These are phyloP conservation scores for Vireo altiloquus DNA, from an alignment of 2,113 vertebrate species.

Conservation along the genomic window DNA sequence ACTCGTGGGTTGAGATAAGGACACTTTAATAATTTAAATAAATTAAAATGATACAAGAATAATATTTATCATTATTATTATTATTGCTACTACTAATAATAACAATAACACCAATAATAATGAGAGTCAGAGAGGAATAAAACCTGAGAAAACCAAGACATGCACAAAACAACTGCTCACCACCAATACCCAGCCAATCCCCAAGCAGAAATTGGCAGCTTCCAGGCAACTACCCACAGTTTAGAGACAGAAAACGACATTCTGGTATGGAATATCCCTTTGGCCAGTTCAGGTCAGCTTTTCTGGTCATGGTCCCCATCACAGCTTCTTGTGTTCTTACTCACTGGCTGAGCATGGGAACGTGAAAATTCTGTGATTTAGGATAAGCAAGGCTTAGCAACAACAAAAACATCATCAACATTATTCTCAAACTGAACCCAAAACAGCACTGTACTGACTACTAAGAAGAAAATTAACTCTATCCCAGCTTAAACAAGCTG, in stretches of 20 bases:
- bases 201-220: background rate
- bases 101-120: background rate
- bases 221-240: background rate
- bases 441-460: background rate
- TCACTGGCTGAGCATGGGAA: background rate
- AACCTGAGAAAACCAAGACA: background rate
- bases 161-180: too few relatives aligned
- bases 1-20: background rate
- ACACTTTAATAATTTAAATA: background rate
- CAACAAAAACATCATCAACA: background rate
- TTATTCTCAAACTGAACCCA: background rate
- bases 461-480: background rate
- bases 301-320: background rate
- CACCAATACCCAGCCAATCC: background rate
- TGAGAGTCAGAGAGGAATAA: background rate
- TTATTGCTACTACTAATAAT: rapidly evolving
- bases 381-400: rapidly evolving
- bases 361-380: background rate
- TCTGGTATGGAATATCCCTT: background rate
- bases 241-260: background rate
- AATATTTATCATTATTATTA: too few relatives aligned
- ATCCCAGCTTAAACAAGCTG: background rate
- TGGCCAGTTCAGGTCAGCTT: background rate
- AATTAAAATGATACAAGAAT: background rate
- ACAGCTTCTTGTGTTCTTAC: background rate